Base-by-base conservation (phyloP, 2,888 invertebrate genomes). In the Pristionchus exspectatus region DNA sequence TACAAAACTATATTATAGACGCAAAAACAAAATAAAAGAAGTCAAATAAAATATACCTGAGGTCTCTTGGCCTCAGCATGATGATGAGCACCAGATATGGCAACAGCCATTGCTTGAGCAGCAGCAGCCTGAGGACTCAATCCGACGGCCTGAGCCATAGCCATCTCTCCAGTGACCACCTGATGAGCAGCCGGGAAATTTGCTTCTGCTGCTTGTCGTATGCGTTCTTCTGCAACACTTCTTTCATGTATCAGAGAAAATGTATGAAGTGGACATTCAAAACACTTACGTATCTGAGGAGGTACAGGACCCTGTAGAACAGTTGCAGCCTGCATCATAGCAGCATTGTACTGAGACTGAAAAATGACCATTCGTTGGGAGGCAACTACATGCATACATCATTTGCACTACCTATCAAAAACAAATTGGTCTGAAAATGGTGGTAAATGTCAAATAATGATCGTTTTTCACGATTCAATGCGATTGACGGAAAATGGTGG, bases 161-260 rank as follows among this genome's bases (percentile, higher is more conserved):
- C 85, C 85, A 69, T 69, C 27, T 69, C 69, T 12, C n/a, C 38
- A 69, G 87, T 44, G 27, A 87, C 38, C n/a, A 50, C 69, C 30
- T 50, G 27, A 44, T 87, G 88, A 30, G 88, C 59, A 77, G 74
- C 56, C 14, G 50, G 33, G 21, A 88, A 59, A 27, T 88, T 88
- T 21, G 50, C 50, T n/a, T 54, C 27, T 4, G 89, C 89, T 83
- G 83, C 89, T 54, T 89, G 81, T 9, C 77, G 88, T 72, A 91
- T 91, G 38, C 89, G 77, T 27, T 91, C 91, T 56, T 90, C 91
- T 91, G 66, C 63, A 59, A 86, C 21, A 69, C 30, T n/a, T 69
- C 27, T 69, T 69, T 30, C n/a, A 14, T 69, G 9, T n/a, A 69
- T 85, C 50, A 24, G 30, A 69, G 30, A 30, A 30, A 7, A 69